Evolutionary conservation across 2,797 vertebrate genomes (phyloP).

Genomic region (Labroides dimidiatus): DNA sequence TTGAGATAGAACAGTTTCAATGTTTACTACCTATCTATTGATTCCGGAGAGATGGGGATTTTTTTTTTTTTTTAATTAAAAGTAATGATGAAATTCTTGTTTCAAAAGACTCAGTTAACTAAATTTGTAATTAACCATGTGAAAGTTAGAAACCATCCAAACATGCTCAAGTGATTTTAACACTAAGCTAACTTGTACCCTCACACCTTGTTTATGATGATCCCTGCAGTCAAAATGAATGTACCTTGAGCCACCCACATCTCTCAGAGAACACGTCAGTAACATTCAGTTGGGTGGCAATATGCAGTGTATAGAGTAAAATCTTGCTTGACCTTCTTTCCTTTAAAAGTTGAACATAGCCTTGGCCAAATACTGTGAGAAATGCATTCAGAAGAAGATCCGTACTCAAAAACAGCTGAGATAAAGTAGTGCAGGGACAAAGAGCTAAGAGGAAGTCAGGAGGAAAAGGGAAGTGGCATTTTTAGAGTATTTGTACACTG

Average conservation of each 20-base stretch:
- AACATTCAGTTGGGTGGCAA: conserved; percentile 39
- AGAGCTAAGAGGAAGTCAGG: conserved; percentile 38
- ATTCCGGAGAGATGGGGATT: conserved; percentile 69
- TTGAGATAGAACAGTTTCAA: conserved; percentile 68
- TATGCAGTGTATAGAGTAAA: conserved; percentile 50
- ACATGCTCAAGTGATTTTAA: conserved; percentile 51
- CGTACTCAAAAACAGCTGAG: conserved; percentile 24
- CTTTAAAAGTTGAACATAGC: conserved; percentile 58
- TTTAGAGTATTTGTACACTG: conserved; percentile 76
- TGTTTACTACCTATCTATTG: conserved; percentile 79
- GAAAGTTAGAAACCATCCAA: conserved; percentile 58
- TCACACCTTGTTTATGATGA: conserved; percentile 48
- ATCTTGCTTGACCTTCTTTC: conserved; percentile 47
- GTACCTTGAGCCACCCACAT: conserved; percentile 67
- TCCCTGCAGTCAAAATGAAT: conserved; percentile 76
- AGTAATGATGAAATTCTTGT: conserved; percentile 54
- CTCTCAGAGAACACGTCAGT: conserved; percentile 52
- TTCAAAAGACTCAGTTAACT: conserved; percentile 57
- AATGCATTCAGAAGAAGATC: conserved; percentile 56
- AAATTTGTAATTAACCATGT: conserved; percentile 51
- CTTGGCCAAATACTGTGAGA: conserved; percentile 73
- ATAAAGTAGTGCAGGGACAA: conserved; percentile 17
- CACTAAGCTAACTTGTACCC: conserved; percentile 62
- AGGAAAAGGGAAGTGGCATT: conserved; percentile 74
- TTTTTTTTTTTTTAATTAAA: conserved; percentile 49